Evolutionary conservation across 2,888 invertebrate genomes (phyloP).

Genomic region (Atrina japonica): DNA sequence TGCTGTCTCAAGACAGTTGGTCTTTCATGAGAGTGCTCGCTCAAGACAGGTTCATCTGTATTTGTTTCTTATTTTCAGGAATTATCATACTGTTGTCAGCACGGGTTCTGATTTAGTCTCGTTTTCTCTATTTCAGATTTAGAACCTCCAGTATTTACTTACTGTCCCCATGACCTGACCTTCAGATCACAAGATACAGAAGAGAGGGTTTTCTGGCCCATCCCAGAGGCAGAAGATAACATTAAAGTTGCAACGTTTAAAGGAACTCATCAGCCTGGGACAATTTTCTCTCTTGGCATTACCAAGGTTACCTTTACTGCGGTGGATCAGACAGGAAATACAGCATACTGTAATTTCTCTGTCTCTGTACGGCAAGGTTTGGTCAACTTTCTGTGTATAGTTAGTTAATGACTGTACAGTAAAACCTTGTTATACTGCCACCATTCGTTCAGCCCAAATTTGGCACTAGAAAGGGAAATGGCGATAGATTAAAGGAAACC

Average conservation of each 20-base stretch:
- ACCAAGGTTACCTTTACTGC: conserved; percentile 69
- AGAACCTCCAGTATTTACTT: conserved; percentile 65
- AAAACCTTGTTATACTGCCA: too few species aligned
- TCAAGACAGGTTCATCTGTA: too few species aligned
- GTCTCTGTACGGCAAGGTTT: conserved; percentile 67
- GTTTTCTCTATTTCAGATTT: conserved; percentile 57
- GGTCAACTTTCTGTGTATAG: too few species aligned
- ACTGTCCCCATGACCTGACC: conserved; percentile 65
- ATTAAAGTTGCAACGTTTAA: conserved; percentile 52
- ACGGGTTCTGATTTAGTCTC: too few species aligned
- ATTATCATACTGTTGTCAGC: too few species aligned
- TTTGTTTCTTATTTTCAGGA: too few species aligned
- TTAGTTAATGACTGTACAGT: too few species aligned
- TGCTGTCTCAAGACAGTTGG: too few species aligned
- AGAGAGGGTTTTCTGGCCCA: conserved; percentile 63
- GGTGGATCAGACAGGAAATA: conserved; percentile 65
- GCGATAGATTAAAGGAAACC: too few species aligned
- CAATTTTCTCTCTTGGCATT: conserved; percentile 59
- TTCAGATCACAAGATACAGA: conserved; percentile 54
- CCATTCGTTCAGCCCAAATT: too few species aligned
- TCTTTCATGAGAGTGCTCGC: too few species aligned
- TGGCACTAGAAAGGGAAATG: too few species aligned
- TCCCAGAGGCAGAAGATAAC: conserved; percentile 70
- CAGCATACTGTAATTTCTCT: conserved; percentile 67
- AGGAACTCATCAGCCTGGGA: conserved; percentile 59